Conservation (phyloP, 2,888 invertebrate species). For the Dynastes tityus region DNA sequence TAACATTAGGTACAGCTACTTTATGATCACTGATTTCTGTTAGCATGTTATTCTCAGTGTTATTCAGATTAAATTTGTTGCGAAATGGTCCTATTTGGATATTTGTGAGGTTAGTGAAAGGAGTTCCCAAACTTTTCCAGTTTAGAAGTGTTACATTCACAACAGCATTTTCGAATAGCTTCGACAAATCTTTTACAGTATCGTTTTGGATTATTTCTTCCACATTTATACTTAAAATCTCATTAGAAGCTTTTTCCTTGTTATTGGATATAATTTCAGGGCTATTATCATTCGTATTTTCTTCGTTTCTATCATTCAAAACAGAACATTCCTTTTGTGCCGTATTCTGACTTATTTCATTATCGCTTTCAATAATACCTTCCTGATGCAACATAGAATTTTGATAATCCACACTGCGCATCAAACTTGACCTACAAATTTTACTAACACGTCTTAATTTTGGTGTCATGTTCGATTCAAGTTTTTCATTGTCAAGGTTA, state of each 20-base stretch:
- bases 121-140: background rate
- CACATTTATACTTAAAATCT: background rate
- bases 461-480: constrained; percentile 1
- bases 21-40: background rate
- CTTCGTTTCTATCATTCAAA: too few relatives aligned
- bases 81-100: background rate
- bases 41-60: background rate
- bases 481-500: background rate
- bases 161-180: background rate
- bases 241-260: too few relatives aligned
- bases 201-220: background rate
- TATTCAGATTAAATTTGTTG: background rate
- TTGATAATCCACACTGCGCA: background rate
- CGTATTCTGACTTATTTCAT: background rate
- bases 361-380: background rate
- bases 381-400: background rate
- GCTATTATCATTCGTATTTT: too few relatives aligned
- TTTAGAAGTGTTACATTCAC: constrained; percentile 3
- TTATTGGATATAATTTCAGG: too few relatives aligned
- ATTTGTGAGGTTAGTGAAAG: background rate
- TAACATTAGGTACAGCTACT: constrained; percentile 8
- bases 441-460: constrained; percentile 20
- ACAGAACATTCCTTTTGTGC: too few relatives aligned
- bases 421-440: constrained; percentile 1
- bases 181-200: background rate